Evolutionary conservation across 2,888 invertebrate species (phyloP).

Genomic region (Eremobia ochroleuca): DNA sequence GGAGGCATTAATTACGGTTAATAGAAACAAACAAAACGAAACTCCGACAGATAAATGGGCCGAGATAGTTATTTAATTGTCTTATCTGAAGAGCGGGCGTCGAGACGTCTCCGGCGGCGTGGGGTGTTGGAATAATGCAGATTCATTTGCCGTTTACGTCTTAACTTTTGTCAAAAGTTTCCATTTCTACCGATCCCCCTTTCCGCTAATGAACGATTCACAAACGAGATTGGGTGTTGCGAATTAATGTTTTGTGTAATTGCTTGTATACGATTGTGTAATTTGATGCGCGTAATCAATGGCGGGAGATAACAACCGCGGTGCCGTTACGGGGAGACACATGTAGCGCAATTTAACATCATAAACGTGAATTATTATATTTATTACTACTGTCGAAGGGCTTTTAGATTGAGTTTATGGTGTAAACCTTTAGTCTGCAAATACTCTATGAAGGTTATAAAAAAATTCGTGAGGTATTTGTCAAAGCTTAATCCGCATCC

Average conservation of each 20-base stretch:
- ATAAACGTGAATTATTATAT: neutral
- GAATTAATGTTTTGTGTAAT: conserved; percentile 87
- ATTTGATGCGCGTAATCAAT: conserved; percentile 73
- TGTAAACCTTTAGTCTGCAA: neutral
- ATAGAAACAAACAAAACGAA: conserved; percentile 89
- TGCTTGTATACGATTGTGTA: conserved; percentile 78
- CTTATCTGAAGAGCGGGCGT: conserved; percentile 81
- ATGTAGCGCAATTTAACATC: conserved; percentile 28
- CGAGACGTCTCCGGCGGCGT: conserved; percentile 69
- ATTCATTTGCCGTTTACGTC: conserved; percentile 86
- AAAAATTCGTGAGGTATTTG: conserved; percentile 35
- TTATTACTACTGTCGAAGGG: conserved; percentile 5
- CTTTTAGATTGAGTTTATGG: conserved; percentile 14
- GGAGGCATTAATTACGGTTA: conserved; percentile 86
- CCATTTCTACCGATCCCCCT: conserved; percentile 78
- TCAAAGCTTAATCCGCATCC: conserved; percentile 41
- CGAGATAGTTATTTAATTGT: conserved; percentile 89
- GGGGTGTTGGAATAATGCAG: conserved; percentile 80
- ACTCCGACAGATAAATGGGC: conserved; percentile 86
- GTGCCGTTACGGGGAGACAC: conserved; percentile 13
- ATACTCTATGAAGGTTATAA: neutral
- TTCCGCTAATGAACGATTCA: conserved; percentile 86
- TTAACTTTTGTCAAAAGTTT: conserved; percentile 88
- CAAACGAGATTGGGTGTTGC: conserved; percentile 82
- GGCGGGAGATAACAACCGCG: conserved; percentile 59